Percentiles rank a stretch among this genome's conserved stretches.
Evolutionary conservation across 2,113 vertebrate genomes (phyloP).

Genomic region (Tinamus guttatus): DNA sequence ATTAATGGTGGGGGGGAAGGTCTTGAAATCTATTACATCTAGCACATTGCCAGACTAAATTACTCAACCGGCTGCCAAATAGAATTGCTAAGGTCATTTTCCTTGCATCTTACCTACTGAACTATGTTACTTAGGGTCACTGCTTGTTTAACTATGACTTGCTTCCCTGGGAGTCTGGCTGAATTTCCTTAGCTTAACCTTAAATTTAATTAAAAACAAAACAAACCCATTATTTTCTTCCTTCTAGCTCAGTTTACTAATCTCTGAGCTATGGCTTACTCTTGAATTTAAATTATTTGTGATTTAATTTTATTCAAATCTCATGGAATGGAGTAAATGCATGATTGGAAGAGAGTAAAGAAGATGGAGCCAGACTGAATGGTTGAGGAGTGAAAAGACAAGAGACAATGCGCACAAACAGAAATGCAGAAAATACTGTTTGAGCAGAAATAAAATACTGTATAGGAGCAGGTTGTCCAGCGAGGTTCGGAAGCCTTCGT

Average conservation of each 20-base stretch:
- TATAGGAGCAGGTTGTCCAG: not conserved
- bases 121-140: not conserved
- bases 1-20: slow-evolving; percentile 44
- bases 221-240: not conserved
- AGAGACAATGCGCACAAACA: not conserved
- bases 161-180: not conserved
- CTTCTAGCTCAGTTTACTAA: not conserved
- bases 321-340: not conserved
- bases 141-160: not conserved
- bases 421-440: not conserved
- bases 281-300: not conserved
- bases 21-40: slow-evolving; percentile 45
- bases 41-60: slow-evolving; percentile 26
- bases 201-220: not conserved
- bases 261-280: not conserved
- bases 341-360: not conserved
- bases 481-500: not conserved
- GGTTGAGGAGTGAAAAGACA: not conserved
- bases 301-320: not conserved
- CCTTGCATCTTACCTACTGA: not conserved
- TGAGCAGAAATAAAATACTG: not conserved
- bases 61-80: not conserved
- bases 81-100: not conserved
- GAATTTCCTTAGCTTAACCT: not conserved
- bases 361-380: not conserved